These are phyloP conservation scores for Lepus europaeus DNA, from an alignment of 2,113 vertebrate species.

Conservation along the genomic window DNA sequence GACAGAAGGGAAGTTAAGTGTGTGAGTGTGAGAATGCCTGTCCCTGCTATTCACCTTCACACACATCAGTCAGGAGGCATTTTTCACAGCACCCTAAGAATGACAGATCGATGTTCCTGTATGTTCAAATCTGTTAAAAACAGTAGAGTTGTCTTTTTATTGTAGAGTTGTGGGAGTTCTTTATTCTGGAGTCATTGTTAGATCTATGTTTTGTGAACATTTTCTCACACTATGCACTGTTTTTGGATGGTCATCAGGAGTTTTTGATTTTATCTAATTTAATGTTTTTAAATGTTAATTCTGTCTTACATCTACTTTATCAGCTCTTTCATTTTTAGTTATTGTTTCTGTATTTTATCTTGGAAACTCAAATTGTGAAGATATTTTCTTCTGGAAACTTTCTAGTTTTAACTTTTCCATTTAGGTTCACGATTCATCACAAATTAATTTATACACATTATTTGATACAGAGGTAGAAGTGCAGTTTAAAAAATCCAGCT, in stretches of 20 bases:
- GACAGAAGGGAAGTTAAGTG: no score
- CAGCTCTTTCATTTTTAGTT: background rate
- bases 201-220: conserved; percentile 1
- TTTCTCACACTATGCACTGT: background rate
- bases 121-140: conserved; percentile 9
- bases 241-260: background rate
- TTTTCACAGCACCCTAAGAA: no score
- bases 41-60: no score
- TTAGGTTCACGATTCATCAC: background rate
- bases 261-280: conserved; percentile 2
- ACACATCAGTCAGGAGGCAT: no score
- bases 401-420: conserved; percentile 9
- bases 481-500: background rate
- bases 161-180: background rate
- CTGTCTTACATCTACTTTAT: background rate
- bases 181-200: conserved; percentile 9
- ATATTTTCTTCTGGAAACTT: background rate
- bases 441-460: background rate
- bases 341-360: background rate
- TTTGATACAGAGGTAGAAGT: background rate
- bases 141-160: background rate
- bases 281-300: background rate
- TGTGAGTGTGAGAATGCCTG: no score
- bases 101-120: no score
- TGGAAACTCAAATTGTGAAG: background rate